These are phyloP conservation scores for Hexactinellida sp. DNA, from an alignment of 37 sponge, comb jelly and placozoan genomes.

Conservation along the genomic window DNA sequence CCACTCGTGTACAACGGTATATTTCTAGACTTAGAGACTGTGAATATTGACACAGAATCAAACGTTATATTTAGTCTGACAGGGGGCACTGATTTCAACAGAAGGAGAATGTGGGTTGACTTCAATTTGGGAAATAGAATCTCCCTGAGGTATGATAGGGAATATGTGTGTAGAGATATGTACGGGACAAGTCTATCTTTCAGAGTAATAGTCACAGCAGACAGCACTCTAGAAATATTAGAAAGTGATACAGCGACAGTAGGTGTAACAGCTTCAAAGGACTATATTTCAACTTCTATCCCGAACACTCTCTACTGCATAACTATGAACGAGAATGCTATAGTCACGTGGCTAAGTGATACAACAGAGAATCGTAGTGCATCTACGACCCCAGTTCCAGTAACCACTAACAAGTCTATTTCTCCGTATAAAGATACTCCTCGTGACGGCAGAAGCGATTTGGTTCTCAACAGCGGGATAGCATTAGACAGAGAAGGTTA, in stretches of 20 bases:
- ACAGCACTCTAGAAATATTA: not conserved
- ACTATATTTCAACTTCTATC: not conserved
- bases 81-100: not conserved
- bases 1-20: conserved; percentile 4
- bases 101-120: conserved; percentile 1
- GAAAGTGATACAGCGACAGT: not conserved
- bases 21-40: not conserved
- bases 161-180: not conserved
- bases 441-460: not conserved
- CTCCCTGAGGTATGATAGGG: not conserved
- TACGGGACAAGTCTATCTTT: not conserved
- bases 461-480: not conserved
- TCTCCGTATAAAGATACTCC: not conserved
- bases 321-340: not conserved
- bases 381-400: not conserved
- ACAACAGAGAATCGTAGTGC: not conserved
- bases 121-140: not conserved
- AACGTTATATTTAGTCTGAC: not conserved
- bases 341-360: not conserved
- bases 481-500: not conserved
- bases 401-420: not conserved
- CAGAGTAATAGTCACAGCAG: not conserved
- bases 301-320: not conserved
- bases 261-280: not conserved
- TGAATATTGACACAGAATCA: not conserved